A percentile compares a stretch with the other conserved stretches of the same genome.
These are phyloP conservation scores for Rhabditoides inermis DNA, from an alignment of 2,888 invertebrate species.

Conservation along the genomic window DNA sequence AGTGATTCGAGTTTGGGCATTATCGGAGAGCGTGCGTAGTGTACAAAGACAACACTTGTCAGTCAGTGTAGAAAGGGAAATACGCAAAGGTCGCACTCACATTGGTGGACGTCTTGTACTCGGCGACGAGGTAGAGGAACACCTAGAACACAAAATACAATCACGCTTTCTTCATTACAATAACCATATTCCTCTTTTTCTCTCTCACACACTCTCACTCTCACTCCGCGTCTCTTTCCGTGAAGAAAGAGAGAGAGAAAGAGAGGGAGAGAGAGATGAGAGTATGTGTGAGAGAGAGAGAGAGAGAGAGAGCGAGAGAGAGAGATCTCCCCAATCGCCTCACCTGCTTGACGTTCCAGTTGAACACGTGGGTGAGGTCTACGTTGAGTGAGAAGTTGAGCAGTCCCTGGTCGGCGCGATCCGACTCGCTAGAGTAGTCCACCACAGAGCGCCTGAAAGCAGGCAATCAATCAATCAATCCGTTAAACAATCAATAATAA, in stretches of 20 bases:
- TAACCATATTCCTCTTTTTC: too few relatives aligned
- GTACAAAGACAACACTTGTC: neutral
- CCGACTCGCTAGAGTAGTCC: conserved; percentile 84
- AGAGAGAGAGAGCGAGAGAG: too few relatives aligned
- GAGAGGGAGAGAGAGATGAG: too few relatives aligned
- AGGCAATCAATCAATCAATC: neutral
- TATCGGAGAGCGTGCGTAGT: too few relatives aligned
- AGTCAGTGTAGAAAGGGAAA: neutral
- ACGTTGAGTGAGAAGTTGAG: conserved; percentile 87
- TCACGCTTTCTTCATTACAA: too few relatives aligned
- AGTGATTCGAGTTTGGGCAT: neutral
- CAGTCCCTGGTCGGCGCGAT: conserved; percentile 88
- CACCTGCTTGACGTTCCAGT: conserved; percentile 99
- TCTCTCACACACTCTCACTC: too few relatives aligned
- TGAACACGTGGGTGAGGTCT: conserved; percentile 63
- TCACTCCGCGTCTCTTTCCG: too few relatives aligned
- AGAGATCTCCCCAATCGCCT: too few relatives aligned
- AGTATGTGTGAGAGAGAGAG: too few relatives aligned
- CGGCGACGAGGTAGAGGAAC: conserved; percentile 89
- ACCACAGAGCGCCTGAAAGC: conserved; percentile 81
- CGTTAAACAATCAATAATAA: neutral
- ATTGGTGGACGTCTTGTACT: conserved; percentile 81
- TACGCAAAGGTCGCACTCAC: conserved; percentile 58
- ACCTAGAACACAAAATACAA: too few relatives aligned
- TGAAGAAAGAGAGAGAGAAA: too few relatives aligned